Base-by-base conservation (phyloP, 2,113 vertebrate genomes). In the Laterallus jamaicensis region DNA sequence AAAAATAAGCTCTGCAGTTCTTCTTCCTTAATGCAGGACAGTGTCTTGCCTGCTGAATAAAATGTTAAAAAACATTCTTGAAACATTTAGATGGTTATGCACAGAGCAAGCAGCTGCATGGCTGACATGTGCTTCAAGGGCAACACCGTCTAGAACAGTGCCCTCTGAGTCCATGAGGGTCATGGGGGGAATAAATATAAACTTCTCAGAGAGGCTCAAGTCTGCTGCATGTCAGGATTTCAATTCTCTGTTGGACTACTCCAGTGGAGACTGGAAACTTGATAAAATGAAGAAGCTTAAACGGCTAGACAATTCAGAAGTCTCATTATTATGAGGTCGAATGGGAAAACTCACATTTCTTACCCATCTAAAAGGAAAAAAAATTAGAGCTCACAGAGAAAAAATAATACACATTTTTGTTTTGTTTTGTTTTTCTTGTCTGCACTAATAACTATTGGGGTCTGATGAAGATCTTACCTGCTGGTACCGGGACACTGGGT, bases 401-500 rank as follows among this genome's bases (percentile, higher is more conserved):
- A 67, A 21, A 17, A 47, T 40, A 47, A 22, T 9, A 50, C 6
- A 56, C 8, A 42, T 59, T 32, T 18, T 47, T 47, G 44, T 18
- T 47, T 47, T 16, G 17, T 18, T 20, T 28, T 6, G 35, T 40
- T 42, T 68, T 63, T 59, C 18, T 90, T 56, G 22, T 47, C 52
- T 83, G 35, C 42, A 29, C 39, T 76, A 71, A 32, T 1, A 94
- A 37, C 15, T 63, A 1, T 2, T 52, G 37, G 22, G 17, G 21
- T 74, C 26, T 7, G 1, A 12, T 11, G 35, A 63, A 91, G 67
- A 66, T 14, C 96, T 96, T 95, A 99, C 99, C 99, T 99, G 99
- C 78, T 99, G 98, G 95, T 98, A 98, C 74, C 98, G 98, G 75
- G 99, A 99, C 77, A 99, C 98, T 1, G 99, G 99, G 67, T 99